Conservation (phyloP, 2,888 invertebrate species). For the Timema cristinae region DNA sequence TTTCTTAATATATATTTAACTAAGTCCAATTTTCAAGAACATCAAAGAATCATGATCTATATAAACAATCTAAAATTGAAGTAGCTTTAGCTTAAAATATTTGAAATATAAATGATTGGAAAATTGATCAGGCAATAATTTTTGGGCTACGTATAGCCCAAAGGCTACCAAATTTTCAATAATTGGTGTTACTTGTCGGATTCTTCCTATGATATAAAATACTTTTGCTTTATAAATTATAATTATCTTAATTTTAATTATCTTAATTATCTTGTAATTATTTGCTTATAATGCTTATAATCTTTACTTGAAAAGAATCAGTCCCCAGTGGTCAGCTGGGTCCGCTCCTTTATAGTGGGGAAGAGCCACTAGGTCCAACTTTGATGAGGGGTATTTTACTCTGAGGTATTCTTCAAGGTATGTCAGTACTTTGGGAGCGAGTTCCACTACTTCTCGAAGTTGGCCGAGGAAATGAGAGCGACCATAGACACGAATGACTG, state of each 20-base stretch:
- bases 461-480: conserved; percentile 56
- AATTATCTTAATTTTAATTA: neutral
- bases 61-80: too few species aligned
- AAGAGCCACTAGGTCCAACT: conserved; percentile 68
- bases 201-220: too few species aligned
- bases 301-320: conserved; percentile 70
- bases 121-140: too few species aligned
- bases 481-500: conserved; percentile 56
- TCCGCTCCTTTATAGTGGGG: conserved; percentile 67
- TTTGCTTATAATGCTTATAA: neutral
- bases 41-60: too few species aligned
- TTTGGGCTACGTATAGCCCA: too few species aligned
- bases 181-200: too few species aligned
- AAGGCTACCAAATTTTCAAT: too few species aligned
- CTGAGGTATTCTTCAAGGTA: conserved; percentile 61
- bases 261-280: neutral
- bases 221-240: too few species aligned
- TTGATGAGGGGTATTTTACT: conserved; percentile 60
- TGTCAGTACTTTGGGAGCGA: conserved; percentile 54
- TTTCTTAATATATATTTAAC: too few species aligned
- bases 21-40: too few species aligned
- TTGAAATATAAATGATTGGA: too few species aligned
- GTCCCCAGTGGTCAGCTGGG: conserved; percentile 75
- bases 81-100: too few species aligned
- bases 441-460: conserved; percentile 51